Conservation (phyloP, 2,888 invertebrate genomes). For the Trichopoda pennipes region DNA sequence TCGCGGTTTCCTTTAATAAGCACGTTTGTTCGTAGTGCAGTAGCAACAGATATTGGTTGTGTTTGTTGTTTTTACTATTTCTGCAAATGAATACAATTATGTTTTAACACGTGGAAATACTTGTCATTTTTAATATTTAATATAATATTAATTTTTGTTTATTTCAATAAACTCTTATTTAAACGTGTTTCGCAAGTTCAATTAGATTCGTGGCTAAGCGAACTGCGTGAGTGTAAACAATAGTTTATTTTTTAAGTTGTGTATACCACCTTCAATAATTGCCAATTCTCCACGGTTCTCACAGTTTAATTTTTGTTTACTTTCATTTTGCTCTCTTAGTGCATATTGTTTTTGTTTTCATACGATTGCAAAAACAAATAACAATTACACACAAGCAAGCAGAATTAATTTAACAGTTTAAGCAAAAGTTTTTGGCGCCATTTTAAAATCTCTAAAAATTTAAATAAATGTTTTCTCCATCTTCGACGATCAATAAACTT, state of each 20-base stretch:
- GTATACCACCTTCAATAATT: constrained; percentile 1
- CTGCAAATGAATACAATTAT: constrained; percentile 18
- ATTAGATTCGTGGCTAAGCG: constrained; percentile 30
- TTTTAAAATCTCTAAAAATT: constrained; percentile 17
- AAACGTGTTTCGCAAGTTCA: constrained; percentile 37
- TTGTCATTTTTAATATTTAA: background rate
- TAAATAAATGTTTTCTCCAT: constrained; percentile 74
- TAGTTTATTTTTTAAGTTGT: background rate
- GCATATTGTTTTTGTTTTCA: too few species aligned
- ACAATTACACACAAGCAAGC: background rate
- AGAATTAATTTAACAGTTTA: background rate
- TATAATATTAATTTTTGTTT: too few species aligned
- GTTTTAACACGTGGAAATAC: background rate
- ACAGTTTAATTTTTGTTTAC: too few species aligned
- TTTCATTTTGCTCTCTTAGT: too few species aligned
- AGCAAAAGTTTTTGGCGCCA: constrained; percentile 9
- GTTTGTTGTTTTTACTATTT: constrained; percentile 12
- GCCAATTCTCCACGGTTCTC: background rate
- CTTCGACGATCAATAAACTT: constrained; percentile 70
- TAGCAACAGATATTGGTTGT: background rate
- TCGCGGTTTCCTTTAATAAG: background rate
- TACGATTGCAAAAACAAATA: background rate
- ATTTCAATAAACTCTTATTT: background rate
- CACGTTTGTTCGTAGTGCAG: background rate
- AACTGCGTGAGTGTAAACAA: background rate